These are phyloP conservation scores for Gopherus flavomarginatus DNA, from an alignment of 2,113 vertebrate genomes.

Conservation along the genomic window DNA sequence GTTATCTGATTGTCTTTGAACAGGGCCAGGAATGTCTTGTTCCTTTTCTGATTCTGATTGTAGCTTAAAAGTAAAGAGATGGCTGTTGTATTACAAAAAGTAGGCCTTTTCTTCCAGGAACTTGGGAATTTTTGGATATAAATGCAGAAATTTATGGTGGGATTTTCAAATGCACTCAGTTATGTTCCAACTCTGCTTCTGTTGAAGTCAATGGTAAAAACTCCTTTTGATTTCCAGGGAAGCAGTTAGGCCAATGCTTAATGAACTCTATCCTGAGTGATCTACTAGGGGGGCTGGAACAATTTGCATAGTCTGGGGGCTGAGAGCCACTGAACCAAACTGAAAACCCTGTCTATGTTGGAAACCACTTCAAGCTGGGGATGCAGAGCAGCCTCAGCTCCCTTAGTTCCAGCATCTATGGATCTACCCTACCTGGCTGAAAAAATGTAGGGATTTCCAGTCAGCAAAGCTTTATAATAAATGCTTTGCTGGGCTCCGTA, in stretches of 20 bases:
- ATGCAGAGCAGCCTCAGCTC: too few relatives aligned
- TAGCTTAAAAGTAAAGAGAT: neutral
- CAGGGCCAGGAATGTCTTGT: neutral
- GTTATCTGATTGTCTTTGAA: neutral
- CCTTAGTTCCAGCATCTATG: too few relatives aligned
- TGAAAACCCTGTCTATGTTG: too few relatives aligned
- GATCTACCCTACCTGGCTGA: neutral
- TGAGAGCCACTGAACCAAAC: too few relatives aligned
- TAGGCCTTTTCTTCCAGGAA: neutral
- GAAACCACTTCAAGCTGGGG: too few relatives aligned
- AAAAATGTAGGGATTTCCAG: neutral
- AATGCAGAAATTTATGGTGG: neutral
- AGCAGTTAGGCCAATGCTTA: neutral
- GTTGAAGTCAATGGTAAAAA: neutral
- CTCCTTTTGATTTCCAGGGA: neutral
- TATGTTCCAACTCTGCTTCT: neutral
- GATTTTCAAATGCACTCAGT: neutral
- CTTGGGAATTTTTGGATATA: neutral
- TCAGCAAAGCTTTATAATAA: neutral
- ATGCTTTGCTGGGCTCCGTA: neutral
- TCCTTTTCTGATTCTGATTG: neutral
- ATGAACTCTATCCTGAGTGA: neutral
- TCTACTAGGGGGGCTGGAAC: neutral
- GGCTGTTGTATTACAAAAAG: neutral
- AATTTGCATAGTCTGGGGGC: too few relatives aligned